Conservation (phyloP, 23 tunicate genomes). For the Clavelina lepadiformis region DNA sequence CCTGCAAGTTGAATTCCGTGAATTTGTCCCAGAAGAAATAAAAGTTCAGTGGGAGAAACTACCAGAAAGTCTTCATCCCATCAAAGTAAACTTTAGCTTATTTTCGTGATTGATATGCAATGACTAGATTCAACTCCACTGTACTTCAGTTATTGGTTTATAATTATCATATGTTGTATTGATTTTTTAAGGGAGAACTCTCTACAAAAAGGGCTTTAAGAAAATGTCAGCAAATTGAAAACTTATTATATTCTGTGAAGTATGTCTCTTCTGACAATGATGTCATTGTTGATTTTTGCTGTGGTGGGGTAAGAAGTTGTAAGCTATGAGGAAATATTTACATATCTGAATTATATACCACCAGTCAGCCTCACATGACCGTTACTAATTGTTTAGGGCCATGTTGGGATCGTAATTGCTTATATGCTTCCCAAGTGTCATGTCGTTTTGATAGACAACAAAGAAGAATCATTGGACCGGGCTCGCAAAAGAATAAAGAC, state of each 20-base stretch:
- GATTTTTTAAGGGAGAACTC: conserved; percentile 73
- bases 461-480: conserved; percentile 88
- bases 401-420: conserved; percentile 90
- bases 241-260: conserved; percentile 41
- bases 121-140: too few species aligned
- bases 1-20: conserved; percentile 12
- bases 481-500: conserved; percentile 70
- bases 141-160: too few species aligned
- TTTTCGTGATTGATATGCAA: too few species aligned
- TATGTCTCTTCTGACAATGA: conserved; percentile 53
- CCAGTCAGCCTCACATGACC: neutral
- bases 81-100: too few species aligned
- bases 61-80: conserved; percentile 68
- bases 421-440: conserved; percentile 61
- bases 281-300: conserved; percentile 90
- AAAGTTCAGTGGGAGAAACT: conserved; percentile 35
- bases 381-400: conserved; percentile 43
- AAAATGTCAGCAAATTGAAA: conserved; percentile 92
- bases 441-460: conserved; percentile 79
- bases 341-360: neutral
- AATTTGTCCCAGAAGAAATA: conserved; percentile 25
- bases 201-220: conserved; percentile 62
- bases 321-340: neutral
- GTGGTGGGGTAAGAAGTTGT: conserved; percentile 82
- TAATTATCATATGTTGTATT: too few species aligned